A percentile compares a stretch with the other conserved stretches of the same genome.
Conservation (phyloP, 2,797 vertebrate species). For the Bryconaethiops microstoma region DNA sequence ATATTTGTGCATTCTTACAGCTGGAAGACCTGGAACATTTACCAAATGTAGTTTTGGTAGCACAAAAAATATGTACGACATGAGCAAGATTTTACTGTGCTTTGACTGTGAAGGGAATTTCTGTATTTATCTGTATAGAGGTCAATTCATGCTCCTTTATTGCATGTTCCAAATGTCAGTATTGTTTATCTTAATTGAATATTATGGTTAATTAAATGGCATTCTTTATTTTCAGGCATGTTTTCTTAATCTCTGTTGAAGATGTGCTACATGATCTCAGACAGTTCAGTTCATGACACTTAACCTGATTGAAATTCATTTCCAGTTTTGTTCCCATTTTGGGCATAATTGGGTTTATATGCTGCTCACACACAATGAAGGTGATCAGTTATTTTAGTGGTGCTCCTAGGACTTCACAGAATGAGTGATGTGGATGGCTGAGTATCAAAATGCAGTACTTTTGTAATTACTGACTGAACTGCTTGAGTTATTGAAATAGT, state of each 20-base stretch:
- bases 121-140: background rate
- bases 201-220: background rate
- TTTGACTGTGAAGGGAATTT: background rate
- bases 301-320: background rate
- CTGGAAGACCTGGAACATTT: conserved; percentile 3
- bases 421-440: no score
- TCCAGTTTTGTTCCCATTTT: no score
- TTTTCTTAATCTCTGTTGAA: background rate
- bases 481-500: background rate
- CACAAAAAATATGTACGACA: background rate
- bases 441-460: background rate
- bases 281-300: background rate
- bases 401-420: no score
- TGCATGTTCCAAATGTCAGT: background rate
- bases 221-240: background rate
- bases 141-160: background rate
- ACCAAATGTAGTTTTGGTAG: conserved; percentile 9
- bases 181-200: background rate
- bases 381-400: no score
- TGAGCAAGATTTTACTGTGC: background rate
- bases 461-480: background rate
- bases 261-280: background rate
- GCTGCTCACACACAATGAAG: no score
- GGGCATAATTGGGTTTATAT: no score
- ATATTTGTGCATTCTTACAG: conserved; percentile 13